These are phyloP conservation scores for Sicus ferrugineus DNA, from an alignment of 2,888 invertebrate species.

Conservation along the genomic window DNA sequence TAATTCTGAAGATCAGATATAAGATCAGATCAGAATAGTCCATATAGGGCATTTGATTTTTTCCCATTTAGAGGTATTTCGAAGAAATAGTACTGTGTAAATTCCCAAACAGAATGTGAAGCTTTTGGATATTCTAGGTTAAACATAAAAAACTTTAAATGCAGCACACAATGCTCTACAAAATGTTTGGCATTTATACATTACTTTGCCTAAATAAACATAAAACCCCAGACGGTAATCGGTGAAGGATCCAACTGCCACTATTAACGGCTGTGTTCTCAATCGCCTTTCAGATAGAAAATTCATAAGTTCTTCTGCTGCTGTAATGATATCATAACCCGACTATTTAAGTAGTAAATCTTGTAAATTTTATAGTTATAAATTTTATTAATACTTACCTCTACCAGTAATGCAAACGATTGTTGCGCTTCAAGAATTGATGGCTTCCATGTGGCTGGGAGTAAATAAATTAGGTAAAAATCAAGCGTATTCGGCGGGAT, in stretches of 20 bases:
- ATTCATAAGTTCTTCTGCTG: not conserved
- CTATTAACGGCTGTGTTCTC: not conserved
- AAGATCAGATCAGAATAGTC: too few relatives aligned
- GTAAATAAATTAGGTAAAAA: too few relatives aligned
- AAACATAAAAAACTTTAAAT: not conserved
- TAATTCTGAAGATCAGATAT: too few relatives aligned
- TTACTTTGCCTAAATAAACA: constrained; percentile 5
- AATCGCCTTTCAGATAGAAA: not conserved
- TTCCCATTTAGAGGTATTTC: too few relatives aligned
- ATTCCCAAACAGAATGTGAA: too few relatives aligned
- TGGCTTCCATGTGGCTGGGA: too few relatives aligned
- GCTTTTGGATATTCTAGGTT: too few relatives aligned
- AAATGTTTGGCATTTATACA: constrained; percentile 3
- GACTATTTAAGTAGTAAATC: not conserved
- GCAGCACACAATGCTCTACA: not conserved
- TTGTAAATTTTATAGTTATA: not conserved
- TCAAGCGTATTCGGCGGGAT: too few relatives aligned
- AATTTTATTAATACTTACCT: not conserved
- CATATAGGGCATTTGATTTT: too few relatives aligned
- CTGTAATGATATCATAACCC: not conserved
- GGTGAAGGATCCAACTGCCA: not conserved
- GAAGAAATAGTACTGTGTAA: too few relatives aligned
- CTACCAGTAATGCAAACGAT: not conserved
- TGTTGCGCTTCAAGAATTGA: not conserved
- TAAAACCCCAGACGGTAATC: not conserved